Conservation (phyloP, 2,113 vertebrate genomes). For the Lutjanus erythropterus region DNA sequence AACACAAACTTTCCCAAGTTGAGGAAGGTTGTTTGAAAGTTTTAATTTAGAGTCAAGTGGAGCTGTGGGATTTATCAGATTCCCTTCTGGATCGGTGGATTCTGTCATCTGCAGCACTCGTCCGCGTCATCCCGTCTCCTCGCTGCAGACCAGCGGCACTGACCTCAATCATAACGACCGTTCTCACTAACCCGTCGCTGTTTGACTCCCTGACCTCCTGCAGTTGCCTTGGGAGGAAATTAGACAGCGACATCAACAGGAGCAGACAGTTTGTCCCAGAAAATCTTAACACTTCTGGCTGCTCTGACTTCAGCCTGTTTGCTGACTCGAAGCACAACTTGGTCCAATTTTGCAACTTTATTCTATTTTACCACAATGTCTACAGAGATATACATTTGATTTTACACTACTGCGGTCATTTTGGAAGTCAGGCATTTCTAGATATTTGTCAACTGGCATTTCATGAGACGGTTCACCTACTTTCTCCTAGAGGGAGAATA, state of each 20-base stretch:
- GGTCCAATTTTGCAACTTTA: neutral
- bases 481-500: neutral
- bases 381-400: neutral
- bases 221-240: conserved; percentile 41
- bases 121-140: conserved; percentile 5
- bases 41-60: neutral
- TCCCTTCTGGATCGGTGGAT: neutral
- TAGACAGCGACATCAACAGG: conserved; percentile 21
- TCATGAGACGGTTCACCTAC: neutral
- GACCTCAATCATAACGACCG: conserved; percentile 50
- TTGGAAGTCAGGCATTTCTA: neutral
- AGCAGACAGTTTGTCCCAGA: conserved; percentile 23
- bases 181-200: conserved; percentile 28
- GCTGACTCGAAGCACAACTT: neutral
- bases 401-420: neutral
- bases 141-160: conserved; percentile 27
- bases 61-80: neutral
- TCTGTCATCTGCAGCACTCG: neutral
- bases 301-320: conserved; percentile 1
- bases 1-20: too few relatives aligned
- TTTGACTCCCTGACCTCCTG: conserved; percentile 49
- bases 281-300: conserved; percentile 12
- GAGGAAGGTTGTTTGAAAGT: neutral
- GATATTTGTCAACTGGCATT: neutral
- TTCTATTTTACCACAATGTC: neutral